Conservation (phyloP, 2,888 invertebrate species). For the Furcula furcula region DNA sequence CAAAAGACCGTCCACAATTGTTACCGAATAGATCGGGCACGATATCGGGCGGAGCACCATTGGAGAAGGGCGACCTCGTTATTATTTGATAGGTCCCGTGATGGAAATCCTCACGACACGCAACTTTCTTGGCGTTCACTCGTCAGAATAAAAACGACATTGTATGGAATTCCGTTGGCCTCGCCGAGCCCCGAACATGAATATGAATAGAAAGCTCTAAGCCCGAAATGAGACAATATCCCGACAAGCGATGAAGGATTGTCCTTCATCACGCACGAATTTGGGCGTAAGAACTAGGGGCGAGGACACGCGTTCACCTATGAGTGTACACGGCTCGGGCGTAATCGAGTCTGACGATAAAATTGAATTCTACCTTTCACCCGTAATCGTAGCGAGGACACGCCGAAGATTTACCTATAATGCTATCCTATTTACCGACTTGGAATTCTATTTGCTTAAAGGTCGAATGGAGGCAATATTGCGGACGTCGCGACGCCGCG, state of each 20-base stretch:
- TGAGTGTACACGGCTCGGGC: constrained; percentile 30
- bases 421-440: constrained; percentile 73
- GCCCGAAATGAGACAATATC: constrained; percentile 61
- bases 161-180: constrained; percentile 64
- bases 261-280: constrained; percentile 72
- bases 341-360: constrained; percentile 56
- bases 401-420: constrained; percentile 68
- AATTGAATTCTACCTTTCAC: constrained; percentile 65
- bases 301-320: constrained; percentile 23
- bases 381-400: constrained; percentile 55
- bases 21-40: constrained; percentile 59
- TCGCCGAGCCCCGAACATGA: constrained; percentile 52
- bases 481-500: constrained; percentile 75
- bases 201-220: constrained; percentile 64
- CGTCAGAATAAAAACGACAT: constrained; percentile 72
- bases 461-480: constrained; percentile 79
- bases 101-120: constrained; percentile 74
- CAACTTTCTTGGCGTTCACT: constrained; percentile 74
- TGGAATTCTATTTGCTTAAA: constrained; percentile 79
- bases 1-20: constrained; percentile 65
- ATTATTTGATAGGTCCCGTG: constrained; percentile 77
- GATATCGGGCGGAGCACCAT: constrained; percentile 58
- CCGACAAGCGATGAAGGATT: constrained; percentile 67
- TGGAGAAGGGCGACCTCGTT: constrained; percentile 67
- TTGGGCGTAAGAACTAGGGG: constrained; percentile 37